Evolutionary conservation across 2,888 invertebrate genomes (phyloP), one percentile per base, ranked within the genome.

Genomic region (Agyllia agylla): DNA sequence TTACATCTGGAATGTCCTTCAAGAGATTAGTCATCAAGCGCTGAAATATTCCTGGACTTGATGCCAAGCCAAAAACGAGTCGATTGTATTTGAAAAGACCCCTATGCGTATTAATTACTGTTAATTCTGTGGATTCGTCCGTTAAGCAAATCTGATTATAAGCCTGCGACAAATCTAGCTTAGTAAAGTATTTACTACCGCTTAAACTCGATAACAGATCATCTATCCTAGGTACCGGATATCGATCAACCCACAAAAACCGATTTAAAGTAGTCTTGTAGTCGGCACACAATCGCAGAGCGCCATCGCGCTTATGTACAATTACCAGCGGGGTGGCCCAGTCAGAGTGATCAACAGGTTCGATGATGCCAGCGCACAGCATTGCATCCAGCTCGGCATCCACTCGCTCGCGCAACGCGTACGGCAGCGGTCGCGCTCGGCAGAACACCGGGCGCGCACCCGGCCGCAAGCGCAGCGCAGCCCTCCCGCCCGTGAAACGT

Each of bases 351-450:
- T n/a, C 17, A 15, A 82, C 70, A 6, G 82, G 82, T 4, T 31
- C 31, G n/a, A 82, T 82, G 24, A 82, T 15, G 24, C 82, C 82
- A 2, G 20, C 33, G 15, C 35, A 5, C 35, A 35, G 33, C 70
- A 82, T 70, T 20, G 33, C 24, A 11, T 35, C 33, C 35, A 82
- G 70, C 70, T 82, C 82, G 27, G 64, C 82, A 13, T 82, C 82
- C 24, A 82, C 70, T 13, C 33, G 82, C 17, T 30, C 20, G 30
- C 81, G 81, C 20, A 82, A 30, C 64, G 81, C 81, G 20, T 33
- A 33, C 20, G 81, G 81, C 81, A 82, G 64, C 20, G 81, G 82
- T 3, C 82, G 70, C 17, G 82, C 82, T 24, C 82, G 82, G 33
- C 35, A 35, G 70, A 35, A 82, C 4, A 82, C 70, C 15, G 82